Percentiles rank a stretch among this genome's conserved stretches.
Evolutionary conservation across 2,113 vertebrate genomes (phyloP).

Genomic region (Zapus hudsonius): DNA sequence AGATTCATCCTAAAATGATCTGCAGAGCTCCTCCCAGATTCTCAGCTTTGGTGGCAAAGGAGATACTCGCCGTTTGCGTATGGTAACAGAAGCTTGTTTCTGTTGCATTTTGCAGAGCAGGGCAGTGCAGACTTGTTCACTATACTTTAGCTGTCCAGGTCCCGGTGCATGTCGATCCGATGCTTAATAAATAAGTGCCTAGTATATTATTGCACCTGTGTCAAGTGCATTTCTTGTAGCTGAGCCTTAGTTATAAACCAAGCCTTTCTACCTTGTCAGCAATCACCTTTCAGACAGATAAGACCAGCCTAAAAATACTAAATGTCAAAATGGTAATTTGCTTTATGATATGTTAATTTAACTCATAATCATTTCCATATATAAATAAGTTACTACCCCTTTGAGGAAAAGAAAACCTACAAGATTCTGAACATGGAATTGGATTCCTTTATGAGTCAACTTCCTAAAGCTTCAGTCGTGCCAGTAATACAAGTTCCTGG

Average conservation of each 20-base stretch:
- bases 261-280: background rate
- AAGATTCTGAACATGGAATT: background rate
- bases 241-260: background rate
- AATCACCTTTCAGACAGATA: background rate
- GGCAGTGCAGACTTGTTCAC: background rate
- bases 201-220: too few relatives aligned
- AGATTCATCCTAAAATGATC: constrained; percentile 6
- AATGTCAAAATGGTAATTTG: background rate
- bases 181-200: background rate
- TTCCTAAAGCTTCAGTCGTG: background rate
- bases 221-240: background rate
- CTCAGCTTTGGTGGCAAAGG: background rate
- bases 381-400: background rate
- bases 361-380: background rate
- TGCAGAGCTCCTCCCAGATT: background rate
- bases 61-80: background rate
- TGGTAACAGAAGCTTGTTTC: background rate
- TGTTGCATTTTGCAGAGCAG: background rate
- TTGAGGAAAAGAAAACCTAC: background rate
- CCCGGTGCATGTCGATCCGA: background rate
- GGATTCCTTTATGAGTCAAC: background rate
- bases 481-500: background rate
- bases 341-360: background rate
- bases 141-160: background rate
- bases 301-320: background rate